Conservation (phyloP, 2,888 invertebrate species). For the Lysandra coridon region DNA sequence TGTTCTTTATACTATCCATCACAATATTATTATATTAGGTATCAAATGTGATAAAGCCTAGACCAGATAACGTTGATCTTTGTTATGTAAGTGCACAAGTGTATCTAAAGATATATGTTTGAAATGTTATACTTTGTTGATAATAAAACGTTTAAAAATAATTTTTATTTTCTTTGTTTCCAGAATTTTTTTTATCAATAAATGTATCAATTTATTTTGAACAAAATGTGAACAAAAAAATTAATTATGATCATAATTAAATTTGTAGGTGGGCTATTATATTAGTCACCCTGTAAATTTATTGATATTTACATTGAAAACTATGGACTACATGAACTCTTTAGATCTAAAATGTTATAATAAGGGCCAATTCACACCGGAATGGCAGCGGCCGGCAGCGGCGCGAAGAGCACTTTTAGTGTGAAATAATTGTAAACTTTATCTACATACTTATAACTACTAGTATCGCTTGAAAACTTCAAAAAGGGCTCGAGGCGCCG, state of each 20-base stretch:
- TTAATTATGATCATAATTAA: not conserved
- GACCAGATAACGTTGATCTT: conserved; percentile 3
- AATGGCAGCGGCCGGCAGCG: no score
- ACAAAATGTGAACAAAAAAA: not conserved
- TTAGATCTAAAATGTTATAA: no score
- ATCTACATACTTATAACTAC: no score
- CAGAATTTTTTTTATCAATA: not conserved
- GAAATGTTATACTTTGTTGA: conserved; percentile 18
- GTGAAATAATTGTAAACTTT: no score
- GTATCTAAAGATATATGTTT: conserved; percentile 16
- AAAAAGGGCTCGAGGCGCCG: no score
- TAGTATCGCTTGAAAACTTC: no score
- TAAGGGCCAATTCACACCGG: no score
- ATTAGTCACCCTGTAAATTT: no score
- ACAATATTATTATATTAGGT: not conserved
- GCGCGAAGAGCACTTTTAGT: no score
- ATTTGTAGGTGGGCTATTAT: no score
- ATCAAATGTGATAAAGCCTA: conserved; percentile 33
- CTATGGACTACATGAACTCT: no score
- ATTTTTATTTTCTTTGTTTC: not conserved
- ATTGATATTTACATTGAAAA: no score
- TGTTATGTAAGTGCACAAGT: conserved; percentile 12
- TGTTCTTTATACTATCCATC: not conserved
- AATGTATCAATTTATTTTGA: not conserved
- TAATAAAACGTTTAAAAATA: conserved; percentile 7